These are phyloP conservation scores for Empidonax traillii DNA, from an alignment of 2,113 vertebrate species.

Conservation along the genomic window DNA sequence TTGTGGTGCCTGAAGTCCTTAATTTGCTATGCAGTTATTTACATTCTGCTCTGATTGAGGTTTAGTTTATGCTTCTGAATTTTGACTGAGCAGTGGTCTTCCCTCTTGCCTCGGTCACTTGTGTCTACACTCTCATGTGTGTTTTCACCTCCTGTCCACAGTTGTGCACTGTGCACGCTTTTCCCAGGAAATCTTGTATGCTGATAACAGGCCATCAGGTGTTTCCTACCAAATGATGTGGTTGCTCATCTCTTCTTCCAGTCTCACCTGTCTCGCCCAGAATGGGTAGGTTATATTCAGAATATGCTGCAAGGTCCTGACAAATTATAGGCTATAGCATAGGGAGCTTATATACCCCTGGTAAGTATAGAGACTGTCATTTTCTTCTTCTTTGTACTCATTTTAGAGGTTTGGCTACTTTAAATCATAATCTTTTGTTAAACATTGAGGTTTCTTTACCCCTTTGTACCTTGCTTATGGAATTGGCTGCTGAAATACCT, in stretches of 20 bases:
- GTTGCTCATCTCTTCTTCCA: neutral
- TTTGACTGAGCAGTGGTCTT: neutral
- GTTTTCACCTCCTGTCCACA: slow-evolving; percentile 29
- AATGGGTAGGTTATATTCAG: neutral
- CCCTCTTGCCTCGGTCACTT: neutral
- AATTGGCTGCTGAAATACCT: neutral
- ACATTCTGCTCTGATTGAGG: neutral
- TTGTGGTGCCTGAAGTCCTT: neutral
- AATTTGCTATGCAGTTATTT: neutral
- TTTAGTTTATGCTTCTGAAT: neutral
- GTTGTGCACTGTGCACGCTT: neutral
- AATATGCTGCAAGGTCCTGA: neutral
- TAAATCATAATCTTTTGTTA: neutral
- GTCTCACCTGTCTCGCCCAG: neutral
- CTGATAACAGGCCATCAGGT: neutral
- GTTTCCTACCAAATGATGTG: slow-evolving; percentile 4
- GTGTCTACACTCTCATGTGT: neutral
- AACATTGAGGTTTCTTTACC: neutral
- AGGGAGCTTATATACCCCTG: neutral
- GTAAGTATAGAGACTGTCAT: neutral
- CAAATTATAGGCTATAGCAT: neutral
- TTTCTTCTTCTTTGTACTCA: neutral
- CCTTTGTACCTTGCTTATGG: neutral
- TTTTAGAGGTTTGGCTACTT: neutral
- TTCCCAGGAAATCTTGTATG: neutral